Conservation (phyloP, 2,888 invertebrate species). For the Blastobasis lacticolella region DNA sequence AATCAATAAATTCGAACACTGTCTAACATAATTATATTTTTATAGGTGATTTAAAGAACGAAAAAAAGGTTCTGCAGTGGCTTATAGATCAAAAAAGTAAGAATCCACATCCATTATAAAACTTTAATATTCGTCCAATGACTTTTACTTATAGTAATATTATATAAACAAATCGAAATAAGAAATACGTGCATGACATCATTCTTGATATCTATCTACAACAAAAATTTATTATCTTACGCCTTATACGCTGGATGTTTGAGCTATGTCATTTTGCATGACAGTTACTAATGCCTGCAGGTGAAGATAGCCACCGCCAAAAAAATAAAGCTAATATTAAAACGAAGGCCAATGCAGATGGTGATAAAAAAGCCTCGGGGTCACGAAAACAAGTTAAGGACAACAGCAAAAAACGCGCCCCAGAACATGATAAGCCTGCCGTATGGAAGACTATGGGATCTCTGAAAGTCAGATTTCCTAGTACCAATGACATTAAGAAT, state of each 20-base stretch:
- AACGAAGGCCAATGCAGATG: conserved; percentile 70
- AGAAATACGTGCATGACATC: conserved; percentile 69
- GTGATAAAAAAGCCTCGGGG: conserved; percentile 54
- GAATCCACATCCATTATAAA: conserved; percentile 77
- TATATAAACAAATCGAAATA: conserved; percentile 34
- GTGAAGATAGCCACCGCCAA: conserved; percentile 70
- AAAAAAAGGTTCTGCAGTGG: conserved; percentile 96
- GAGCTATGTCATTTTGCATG: conserved; percentile 75
- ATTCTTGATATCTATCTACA: conserved; percentile 49
- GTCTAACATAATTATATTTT: conserved; percentile 47
- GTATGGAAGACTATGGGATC: conserved; percentile 49
- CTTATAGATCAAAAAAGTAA: conserved; percentile 97
- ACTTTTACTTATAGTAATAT: conserved; percentile 22
- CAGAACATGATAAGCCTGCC: conserved; percentile 26
- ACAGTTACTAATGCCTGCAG: conserved; percentile 77
- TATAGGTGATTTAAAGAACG: conserved; percentile 95
- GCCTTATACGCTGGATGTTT: conserved; percentile 70
- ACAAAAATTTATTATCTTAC: conserved; percentile 40
- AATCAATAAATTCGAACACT: not conserved
- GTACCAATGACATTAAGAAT: conserved; percentile 17
- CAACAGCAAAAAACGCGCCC: conserved; percentile 23
- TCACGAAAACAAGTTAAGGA: conserved; percentile 29
- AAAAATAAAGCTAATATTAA: conserved; percentile 63
- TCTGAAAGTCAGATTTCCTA: conserved; percentile 41
- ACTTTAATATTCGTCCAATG: conserved; percentile 29